These are phyloP conservation scores for Chondrilla cf. caribensis DNA, from an alignment of 37 sponge, comb jelly and placozoan species.

Conservation along the genomic window DNA sequence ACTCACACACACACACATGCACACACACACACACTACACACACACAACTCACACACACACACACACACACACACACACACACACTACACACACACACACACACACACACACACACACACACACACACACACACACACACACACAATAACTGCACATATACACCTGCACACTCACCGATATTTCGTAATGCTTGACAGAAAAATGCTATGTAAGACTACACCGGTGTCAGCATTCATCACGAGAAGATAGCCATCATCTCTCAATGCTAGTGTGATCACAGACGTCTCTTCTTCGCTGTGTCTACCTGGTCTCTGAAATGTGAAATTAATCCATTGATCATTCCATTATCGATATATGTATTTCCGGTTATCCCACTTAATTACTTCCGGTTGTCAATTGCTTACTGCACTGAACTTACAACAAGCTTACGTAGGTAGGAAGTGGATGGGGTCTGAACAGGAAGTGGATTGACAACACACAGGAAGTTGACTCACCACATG, in stretches of 20 bases:
- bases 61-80: neutral
- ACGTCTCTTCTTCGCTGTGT: constrained; percentile 39
- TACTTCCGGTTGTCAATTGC: too few relatives aligned
- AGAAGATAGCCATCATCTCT: constrained; percentile 70
- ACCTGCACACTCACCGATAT: constrained; percentile 22
- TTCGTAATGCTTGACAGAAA: constrained; percentile 44
- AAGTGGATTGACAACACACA: too few relatives aligned
- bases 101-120: too few relatives aligned
- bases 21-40: neutral
- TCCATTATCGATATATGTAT: neutral
- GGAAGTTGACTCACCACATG: constrained; percentile 13
- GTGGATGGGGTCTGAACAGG: too few relatives aligned
- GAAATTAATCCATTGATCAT: neutral
- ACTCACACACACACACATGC: too few relatives aligned
- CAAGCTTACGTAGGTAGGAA: too few relatives aligned
- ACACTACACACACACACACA: too few relatives aligned
- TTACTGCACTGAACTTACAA: too few relatives aligned
- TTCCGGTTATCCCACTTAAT: too few relatives aligned
- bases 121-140: neutral
- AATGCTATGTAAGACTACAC: constrained; percentile 36
- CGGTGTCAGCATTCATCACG: constrained; percentile 57
- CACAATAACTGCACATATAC: neutral
- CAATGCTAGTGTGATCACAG: constrained; percentile 37
- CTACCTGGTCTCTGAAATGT: constrained; percentile 37
- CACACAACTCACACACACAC: neutral